phyloP scores from a whole-genome alignment of 2,888 invertebrate species.

The Phalera bucephala region DNA sequence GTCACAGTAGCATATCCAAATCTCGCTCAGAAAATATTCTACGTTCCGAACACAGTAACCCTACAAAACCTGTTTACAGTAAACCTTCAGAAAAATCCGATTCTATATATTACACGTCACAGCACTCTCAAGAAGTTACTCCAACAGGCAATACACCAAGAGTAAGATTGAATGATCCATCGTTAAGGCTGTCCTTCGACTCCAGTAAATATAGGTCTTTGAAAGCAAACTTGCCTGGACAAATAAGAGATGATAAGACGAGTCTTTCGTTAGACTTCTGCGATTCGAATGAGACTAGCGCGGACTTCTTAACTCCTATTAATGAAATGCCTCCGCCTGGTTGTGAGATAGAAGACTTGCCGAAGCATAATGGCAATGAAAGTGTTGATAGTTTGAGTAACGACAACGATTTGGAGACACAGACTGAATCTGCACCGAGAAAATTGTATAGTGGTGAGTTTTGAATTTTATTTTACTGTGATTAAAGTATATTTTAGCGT shows the following conservation, averaged over 20 bases:
- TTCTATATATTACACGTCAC: constrained; percentile 76
- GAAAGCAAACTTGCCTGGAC: constrained; percentile 50
- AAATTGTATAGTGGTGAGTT: constrained; percentile 59
- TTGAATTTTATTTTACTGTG: too few species aligned
- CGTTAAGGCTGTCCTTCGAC: constrained; percentile 68
- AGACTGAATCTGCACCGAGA: constrained; percentile 72
- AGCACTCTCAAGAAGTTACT: constrained; percentile 74
- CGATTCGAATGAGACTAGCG: constrained; percentile 78
- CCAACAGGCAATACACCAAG: constrained; percentile 66
- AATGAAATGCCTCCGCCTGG: constrained; percentile 79
- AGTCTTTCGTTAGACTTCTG: constrained; percentile 74
- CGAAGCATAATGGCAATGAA: constrained; percentile 70
- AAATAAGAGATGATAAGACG: constrained; percentile 59
- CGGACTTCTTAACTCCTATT: constrained; percentile 77
- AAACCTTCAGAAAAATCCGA: constrained; percentile 69
- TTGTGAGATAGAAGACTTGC: constrained; percentile 75
- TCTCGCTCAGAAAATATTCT: constrained; percentile 77
- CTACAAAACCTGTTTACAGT: constrained; percentile 42
- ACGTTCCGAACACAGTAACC: constrained; percentile 67
- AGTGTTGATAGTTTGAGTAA: constrained; percentile 72
- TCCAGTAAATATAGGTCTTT: constrained; percentile 67
- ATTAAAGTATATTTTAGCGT: too few species aligned
- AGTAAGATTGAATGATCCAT: constrained; percentile 64
- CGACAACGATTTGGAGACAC: constrained; percentile 71
- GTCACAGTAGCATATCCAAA: constrained; percentile 74